Evolutionary conservation across 1,140 invertebrate genomes (phyloP).

Genomic region (Philaenus spumarius): DNA sequence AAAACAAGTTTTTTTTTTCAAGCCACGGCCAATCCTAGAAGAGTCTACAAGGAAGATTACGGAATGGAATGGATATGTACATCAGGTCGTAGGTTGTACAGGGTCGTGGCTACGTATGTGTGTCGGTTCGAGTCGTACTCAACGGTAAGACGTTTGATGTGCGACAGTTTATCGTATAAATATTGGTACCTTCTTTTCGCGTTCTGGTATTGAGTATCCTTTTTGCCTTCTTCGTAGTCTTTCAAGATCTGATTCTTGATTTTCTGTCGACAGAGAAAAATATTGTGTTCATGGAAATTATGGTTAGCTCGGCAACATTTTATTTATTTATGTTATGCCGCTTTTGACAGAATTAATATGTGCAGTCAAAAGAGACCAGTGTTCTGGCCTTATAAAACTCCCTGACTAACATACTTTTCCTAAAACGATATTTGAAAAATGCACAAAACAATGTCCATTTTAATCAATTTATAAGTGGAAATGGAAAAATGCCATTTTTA

Average conservation of each 20-base stretch:
- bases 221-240: slow-evolving; percentile 73
- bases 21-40: no score
- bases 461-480: no score
- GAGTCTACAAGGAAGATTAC: background rate
- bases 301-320: no score
- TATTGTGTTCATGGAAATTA: no score
- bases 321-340: no score
- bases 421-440: no score
- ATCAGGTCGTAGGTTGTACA: background rate
- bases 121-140: slow-evolving; percentile 57
- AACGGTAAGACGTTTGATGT: slow-evolving; percentile 78
- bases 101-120: slow-evolving; percentile 17
- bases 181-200: slow-evolving; percentile 72
- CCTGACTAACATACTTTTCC: background rate
- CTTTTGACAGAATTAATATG: no score
- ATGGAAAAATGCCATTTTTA: no score
- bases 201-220: slow-evolving; percentile 60
- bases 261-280: slow-evolving; percentile 44
- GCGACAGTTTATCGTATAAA: slow-evolving; percentile 81
- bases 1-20: background rate
- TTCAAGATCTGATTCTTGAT: slow-evolving; percentile 68
- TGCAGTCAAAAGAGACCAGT: no score
- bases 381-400: no score
- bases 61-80: background rate
- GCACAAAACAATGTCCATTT: no score